Percentiles rank a stretch among this genome's conserved stretches.
Conservation (phyloP, 2,797 vertebrate species). For the Danio jaintianensis region DNA sequence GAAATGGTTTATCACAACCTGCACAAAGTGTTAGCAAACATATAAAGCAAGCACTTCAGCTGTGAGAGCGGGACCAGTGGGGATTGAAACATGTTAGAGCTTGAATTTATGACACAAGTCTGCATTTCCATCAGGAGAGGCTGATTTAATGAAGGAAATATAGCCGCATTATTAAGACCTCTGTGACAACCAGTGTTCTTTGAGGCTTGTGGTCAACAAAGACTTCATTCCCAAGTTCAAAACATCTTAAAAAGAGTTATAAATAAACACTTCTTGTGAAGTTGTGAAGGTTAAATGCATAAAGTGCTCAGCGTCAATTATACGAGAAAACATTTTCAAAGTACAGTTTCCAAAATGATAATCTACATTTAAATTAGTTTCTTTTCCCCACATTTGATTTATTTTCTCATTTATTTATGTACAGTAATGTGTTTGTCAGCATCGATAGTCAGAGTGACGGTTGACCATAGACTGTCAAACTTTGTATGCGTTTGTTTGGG, state of each 20-base stretch:
- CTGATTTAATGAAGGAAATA: slow-evolving; percentile 14
- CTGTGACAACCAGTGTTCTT: background rate
- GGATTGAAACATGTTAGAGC: slow-evolving; percentile 12
- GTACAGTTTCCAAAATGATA: background rate
- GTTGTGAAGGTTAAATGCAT: background rate
- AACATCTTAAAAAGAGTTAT: background rate
- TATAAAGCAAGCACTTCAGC: background rate
- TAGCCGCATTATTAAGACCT: background rate
- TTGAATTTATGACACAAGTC: slow-evolving; percentile 29
- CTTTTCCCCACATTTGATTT: too few relatives aligned
- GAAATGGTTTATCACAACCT: background rate
- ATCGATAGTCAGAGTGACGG: too few relatives aligned
- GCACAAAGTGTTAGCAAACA: slow-evolving; percentile 26
- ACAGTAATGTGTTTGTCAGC: too few relatives aligned
- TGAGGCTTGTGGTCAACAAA: background rate
- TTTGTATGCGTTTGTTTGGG: too few relatives aligned
- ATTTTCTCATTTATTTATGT: too few relatives aligned
- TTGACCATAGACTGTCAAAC: too few relatives aligned
- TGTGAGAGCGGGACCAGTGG: background rate
- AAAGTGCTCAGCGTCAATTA: background rate
- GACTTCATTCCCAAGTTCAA: background rate
- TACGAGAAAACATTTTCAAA: background rate
- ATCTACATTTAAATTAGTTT: too few relatives aligned
- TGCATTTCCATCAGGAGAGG: slow-evolving; percentile 11
- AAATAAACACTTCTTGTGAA: background rate